Evolutionary conservation across 1,140 invertebrate species (phyloP).

Genomic region (Lerema accius): DNA sequence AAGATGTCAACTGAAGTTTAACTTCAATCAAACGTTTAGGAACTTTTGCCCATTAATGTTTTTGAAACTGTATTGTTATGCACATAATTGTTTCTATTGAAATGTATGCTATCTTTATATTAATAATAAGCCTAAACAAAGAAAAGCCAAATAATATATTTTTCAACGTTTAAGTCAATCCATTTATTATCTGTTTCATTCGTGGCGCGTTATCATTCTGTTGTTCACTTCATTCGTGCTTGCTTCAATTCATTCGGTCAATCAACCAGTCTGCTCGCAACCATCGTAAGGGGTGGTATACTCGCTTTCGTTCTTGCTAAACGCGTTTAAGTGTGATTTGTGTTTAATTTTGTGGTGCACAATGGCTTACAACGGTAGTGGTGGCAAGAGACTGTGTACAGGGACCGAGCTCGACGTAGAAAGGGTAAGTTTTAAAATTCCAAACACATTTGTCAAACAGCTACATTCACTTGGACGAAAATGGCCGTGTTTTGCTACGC

Average conservation of each 20-base stretch:
- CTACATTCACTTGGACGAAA: conserved; percentile 63
- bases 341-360: conserved; percentile 80
- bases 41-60: too few species aligned
- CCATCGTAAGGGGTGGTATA: conserved; percentile 59
- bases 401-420: conserved; percentile 78
- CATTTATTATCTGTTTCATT: conserved; percentile 39
- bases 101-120: too few species aligned
- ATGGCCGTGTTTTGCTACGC: conserved; percentile 76
- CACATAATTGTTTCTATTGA: too few species aligned
- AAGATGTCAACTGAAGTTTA: too few species aligned
- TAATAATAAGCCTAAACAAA: too few species aligned
- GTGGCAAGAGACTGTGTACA: conserved; percentile 80
- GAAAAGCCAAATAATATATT: too few species aligned
- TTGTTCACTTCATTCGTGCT: conserved; percentile 53
- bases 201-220: conserved; percentile 45
- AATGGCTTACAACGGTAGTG: conserved; percentile 82
- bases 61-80: too few species aligned
- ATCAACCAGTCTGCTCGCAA: conserved; percentile 66
- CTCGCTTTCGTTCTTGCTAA: conserved; percentile 55
- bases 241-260: conserved; percentile 65
- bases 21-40: too few species aligned
- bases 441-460: conserved; percentile 51
- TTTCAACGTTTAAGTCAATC: neutral
- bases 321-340: conserved; percentile 80
- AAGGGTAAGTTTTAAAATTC: conserved; percentile 66